A percentile compares a stretch with the other conserved stretches of the same genome.
Conservation (phyloP, 2,888 invertebrate species). For the Rhorus exstirpatorius region DNA sequence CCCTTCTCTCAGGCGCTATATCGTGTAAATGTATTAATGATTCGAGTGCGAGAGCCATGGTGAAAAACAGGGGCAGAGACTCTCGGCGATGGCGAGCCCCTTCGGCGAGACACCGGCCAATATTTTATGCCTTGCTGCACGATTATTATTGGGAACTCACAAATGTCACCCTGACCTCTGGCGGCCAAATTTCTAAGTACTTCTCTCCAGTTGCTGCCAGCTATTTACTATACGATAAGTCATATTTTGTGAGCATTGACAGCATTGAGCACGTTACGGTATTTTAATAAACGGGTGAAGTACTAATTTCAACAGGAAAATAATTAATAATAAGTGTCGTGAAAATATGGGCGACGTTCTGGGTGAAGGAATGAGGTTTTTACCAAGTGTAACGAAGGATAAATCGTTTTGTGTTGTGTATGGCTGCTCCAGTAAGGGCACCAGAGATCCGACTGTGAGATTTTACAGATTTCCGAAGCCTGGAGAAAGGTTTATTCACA, state of each 20-base stretch:
- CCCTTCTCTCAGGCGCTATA: constrained; percentile 68
- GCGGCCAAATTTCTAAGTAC: too few relatives aligned
- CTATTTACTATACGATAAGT: too few relatives aligned
- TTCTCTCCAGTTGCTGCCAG: too few relatives aligned
- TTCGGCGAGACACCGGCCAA: constrained; percentile 57
- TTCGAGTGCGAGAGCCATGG: constrained; percentile 76
- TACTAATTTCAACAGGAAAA: too few relatives aligned
- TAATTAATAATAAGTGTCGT: too few relatives aligned
- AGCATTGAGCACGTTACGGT: too few relatives aligned
- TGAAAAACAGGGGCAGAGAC: constrained; percentile 69
- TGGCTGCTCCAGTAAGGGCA: not conserved
- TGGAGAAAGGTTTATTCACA: constrained; percentile 25
- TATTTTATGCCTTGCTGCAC: constrained; percentile 53
- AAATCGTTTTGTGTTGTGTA: constrained; percentile 9
- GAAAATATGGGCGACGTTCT: too few relatives aligned
- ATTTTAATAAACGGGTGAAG: too few relatives aligned
- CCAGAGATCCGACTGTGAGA: constrained; percentile 1
- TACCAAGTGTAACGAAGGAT: not conserved
- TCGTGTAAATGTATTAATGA: constrained; percentile 82
- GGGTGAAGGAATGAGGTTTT: constrained; percentile 27
- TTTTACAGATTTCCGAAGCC: constrained; percentile 55
- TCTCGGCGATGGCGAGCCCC: constrained; percentile 75
- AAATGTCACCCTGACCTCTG: too few relatives aligned
- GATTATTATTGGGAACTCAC: too few relatives aligned
- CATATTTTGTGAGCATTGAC: too few relatives aligned